Percentiles rank a stretch among this genome's conserved stretches.
These are phyloP conservation scores for Drosophila niveifrons DNA, from an alignment of 2,888 invertebrate genomes.

Conservation along the genomic window DNA sequence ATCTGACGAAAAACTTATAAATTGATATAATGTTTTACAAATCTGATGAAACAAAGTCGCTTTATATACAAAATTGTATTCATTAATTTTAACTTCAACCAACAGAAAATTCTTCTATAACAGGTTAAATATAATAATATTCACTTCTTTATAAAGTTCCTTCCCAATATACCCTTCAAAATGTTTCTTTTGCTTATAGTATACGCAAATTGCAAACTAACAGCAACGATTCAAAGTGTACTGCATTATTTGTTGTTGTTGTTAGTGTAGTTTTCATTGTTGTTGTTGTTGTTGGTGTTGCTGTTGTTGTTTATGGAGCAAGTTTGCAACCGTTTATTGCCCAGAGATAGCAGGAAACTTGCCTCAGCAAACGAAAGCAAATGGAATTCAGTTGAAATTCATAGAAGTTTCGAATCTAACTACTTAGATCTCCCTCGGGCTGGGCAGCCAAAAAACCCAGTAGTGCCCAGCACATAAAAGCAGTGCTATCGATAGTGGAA, in stretches of 20 bases:
- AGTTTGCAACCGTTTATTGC: slow-evolving; percentile 25
- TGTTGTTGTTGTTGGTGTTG: slow-evolving; percentile 6
- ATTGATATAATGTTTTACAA: too few species aligned
- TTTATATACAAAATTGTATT: not conserved
- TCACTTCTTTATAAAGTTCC: too few species aligned
- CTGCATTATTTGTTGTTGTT: slow-evolving; percentile 28
- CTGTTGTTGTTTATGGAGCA: slow-evolving; percentile 19
- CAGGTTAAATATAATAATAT: too few species aligned
- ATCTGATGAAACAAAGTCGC: too few species aligned
- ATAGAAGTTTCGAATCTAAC: slow-evolving; percentile 3
- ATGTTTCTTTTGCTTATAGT: not conserved
- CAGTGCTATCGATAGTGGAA: not conserved
- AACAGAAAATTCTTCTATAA: too few species aligned
- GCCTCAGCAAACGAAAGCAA: slow-evolving; percentile 14
- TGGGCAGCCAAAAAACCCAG: not conserved
- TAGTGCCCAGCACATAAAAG: too few species aligned
- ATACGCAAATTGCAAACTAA: slow-evolving; percentile 23
- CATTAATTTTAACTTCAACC: too few species aligned
- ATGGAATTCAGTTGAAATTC: slow-evolving; percentile 8
- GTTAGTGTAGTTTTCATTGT: not conserved
- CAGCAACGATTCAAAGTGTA: slow-evolving; percentile 15
- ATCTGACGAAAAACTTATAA: not conserved
- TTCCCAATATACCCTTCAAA: not conserved
- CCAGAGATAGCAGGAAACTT: slow-evolving; percentile 18
- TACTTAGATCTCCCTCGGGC: not conserved